Evolutionary conservation across 1,140 invertebrate species (phyloP).

Genomic region (Penaeus japonicus): DNA sequence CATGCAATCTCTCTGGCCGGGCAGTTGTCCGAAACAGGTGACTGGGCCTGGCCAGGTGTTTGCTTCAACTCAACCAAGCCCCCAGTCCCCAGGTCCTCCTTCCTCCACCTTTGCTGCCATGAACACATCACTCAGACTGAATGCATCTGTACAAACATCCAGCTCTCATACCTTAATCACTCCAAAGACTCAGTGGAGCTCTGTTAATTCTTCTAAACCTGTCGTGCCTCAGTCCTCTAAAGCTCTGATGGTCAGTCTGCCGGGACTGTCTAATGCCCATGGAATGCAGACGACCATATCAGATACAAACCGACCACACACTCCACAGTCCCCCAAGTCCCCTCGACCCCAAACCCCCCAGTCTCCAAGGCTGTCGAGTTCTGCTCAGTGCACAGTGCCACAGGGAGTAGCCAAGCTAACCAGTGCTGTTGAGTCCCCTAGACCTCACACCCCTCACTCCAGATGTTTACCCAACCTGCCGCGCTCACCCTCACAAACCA

Average conservation of each 20-base stretch:
- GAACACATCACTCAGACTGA: conserved; percentile 26
- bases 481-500: no score
- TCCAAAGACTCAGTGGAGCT: conserved; percentile 19
- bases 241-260: neutral
- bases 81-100: neutral
- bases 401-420: neutral
- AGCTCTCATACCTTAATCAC: conserved; percentile 1
- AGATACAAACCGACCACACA: neutral
- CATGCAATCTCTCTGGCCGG: neutral
- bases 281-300: neutral
- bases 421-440: neutral
- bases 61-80: neutral
- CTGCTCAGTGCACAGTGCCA: neutral
- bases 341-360: neutral
- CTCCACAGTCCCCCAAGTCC: conserved; percentile 29
- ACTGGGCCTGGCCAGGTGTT: neutral
- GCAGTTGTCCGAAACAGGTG: neutral
- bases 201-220: conserved; percentile 32
- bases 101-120: neutral
- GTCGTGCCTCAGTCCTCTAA: conserved; percentile 29
- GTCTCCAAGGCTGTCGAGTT: neutral
- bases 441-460: conserved; percentile 14
- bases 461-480: neutral
- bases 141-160: conserved; percentile 40
- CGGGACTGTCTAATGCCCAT: neutral